Percentiles rank a stretch among this genome's conserved stretches.
Conservation (phyloP, 2,113 vertebrate genomes). For the Ramphastos sulfuratus region DNA sequence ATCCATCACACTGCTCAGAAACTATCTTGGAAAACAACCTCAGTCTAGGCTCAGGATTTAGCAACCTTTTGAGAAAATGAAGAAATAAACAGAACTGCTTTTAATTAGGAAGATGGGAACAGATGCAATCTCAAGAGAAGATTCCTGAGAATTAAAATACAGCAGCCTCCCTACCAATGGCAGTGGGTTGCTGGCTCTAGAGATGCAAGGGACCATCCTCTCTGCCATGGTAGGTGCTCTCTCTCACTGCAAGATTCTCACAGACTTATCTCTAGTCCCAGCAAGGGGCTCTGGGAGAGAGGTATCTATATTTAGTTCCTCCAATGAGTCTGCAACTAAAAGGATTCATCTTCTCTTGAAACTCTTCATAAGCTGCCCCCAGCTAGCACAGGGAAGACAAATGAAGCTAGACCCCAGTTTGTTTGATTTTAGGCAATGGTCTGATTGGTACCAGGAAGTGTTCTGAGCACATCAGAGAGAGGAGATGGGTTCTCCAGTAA, state of each 20-base stretch:
- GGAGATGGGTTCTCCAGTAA: not conserved
- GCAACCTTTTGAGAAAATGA: fast-evolving
- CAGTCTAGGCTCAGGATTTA: not conserved
- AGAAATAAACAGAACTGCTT: slow-evolving; percentile 19
- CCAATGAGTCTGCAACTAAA: not conserved
- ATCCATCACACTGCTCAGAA: not conserved
- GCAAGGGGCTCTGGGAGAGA: not conserved
- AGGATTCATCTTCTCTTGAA: not conserved
- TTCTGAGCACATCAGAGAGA: not conserved
- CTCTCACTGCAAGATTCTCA: not conserved
- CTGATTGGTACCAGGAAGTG: not conserved
- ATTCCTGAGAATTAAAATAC: not conserved
- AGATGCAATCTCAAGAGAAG: not conserved
- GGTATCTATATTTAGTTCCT: not conserved
- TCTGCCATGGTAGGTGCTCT: fast-evolving
- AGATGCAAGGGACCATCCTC: not conserved
- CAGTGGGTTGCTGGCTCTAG: not conserved
- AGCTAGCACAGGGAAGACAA: not conserved
- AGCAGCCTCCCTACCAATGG: not conserved
- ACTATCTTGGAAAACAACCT: not conserved
- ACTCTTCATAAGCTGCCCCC: not conserved
- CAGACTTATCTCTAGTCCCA: not conserved
- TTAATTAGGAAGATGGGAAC: slow-evolving; percentile 20
- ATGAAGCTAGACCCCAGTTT: not conserved
- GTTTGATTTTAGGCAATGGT: not conserved